Conservation (phyloP, 1,140 invertebrate genomes). For the Daktulosphaira vitifoliae region DNA sequence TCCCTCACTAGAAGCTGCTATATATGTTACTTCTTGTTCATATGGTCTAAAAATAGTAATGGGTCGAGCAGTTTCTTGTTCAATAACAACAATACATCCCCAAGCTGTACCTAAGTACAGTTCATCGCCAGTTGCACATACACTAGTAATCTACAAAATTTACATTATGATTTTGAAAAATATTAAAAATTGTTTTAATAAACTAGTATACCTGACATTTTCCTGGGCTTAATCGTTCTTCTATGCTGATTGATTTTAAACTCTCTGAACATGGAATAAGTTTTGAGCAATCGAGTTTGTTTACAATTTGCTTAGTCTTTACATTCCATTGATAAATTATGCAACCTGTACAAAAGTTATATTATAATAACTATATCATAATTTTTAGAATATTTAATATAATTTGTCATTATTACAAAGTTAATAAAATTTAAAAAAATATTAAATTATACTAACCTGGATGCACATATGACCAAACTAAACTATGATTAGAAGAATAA, state of each 20-base stretch:
- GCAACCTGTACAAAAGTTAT: constrained; percentile 50
- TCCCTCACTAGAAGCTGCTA: constrained; percentile 36
- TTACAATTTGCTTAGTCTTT: constrained; percentile 54
- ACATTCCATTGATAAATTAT: constrained; percentile 78
- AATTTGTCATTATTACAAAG: no score
- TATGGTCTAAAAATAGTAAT: constrained; percentile 85
- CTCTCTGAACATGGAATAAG: constrained; percentile 84
- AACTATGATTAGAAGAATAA: constrained; percentile 46
- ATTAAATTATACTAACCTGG: constrained; percentile 44
- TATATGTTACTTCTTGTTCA: constrained; percentile 62
- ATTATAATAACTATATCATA: not conserved
- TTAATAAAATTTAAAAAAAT: not conserved
- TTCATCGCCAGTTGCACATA: constrained; percentile 59
- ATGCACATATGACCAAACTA: constrained; percentile 69
- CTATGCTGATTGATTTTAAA: constrained; percentile 81
- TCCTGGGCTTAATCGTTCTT: constrained; percentile 71
- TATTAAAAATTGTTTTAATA: constrained; percentile 3
- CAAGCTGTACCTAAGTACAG: constrained; percentile 84
- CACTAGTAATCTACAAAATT: constrained; percentile 58
- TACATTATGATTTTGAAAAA: not conserved
- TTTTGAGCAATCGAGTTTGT: constrained; percentile 84
- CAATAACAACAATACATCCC: constrained; percentile 83
- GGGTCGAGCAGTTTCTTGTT: constrained; percentile 66
- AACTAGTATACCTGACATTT: constrained; percentile 57
- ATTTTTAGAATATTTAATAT: no score